Conservation (phyloP, 2,888 invertebrate genomes). For the Smittia sp. region DNA sequence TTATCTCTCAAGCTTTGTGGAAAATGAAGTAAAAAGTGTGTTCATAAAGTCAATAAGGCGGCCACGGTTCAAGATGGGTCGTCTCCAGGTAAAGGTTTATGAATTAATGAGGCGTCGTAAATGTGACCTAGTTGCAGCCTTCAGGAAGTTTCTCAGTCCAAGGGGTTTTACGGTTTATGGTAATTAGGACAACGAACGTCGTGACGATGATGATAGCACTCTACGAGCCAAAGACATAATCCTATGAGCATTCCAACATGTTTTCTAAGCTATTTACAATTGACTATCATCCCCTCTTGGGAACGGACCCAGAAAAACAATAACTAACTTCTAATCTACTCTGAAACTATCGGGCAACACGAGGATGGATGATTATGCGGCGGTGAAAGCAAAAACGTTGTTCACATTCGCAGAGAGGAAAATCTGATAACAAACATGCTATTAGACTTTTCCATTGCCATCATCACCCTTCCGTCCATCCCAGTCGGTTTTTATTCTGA, state of each 20-base stretch:
- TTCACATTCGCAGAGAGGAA: neutral
- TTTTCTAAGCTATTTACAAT: conserved; percentile 25
- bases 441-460: conserved; percentile 9
- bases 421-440: conserved; percentile 18
- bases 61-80: neutral
- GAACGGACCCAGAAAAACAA: neutral
- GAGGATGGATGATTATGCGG: neutral
- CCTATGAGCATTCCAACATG: conserved; percentile 13
- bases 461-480: conserved; percentile 11
- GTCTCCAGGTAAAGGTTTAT: neutral
- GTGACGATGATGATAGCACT: conserved; percentile 1
- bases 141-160: neutral
- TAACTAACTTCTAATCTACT: conserved; percentile 22
- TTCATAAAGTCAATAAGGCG: conserved; percentile 3
- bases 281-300: conserved; percentile 7
- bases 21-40: neutral
- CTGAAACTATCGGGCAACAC: neutral
- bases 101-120: conserved; percentile 1
- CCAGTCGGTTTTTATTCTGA: neutral
- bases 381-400: neutral
- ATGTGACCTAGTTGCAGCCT: neutral
- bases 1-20: neutral
- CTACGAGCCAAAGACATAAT: neutral
- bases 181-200: neutral
- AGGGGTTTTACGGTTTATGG: conserved; percentile 9